Evolutionary conservation across 2,888 invertebrate species (phyloP).

Genomic region (Crocallis elinguaria): DNA sequence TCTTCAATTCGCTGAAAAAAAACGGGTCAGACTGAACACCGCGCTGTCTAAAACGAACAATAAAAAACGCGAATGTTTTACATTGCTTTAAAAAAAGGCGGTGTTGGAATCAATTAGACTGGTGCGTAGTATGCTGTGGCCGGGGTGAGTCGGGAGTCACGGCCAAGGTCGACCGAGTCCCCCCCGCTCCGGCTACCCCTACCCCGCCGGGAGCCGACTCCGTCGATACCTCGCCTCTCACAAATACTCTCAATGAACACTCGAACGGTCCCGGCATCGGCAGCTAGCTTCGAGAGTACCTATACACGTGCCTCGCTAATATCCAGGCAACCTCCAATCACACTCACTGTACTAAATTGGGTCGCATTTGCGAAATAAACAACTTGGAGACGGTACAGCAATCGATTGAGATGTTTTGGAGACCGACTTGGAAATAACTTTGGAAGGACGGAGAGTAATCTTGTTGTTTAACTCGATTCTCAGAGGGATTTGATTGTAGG

Average conservation of each 20-base stretch:
- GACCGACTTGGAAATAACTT: slow-evolving; percentile 14
- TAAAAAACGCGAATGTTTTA: slow-evolving; percentile 28
- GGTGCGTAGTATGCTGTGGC: slow-evolving; percentile 57
- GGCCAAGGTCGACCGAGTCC: slow-evolving; percentile 78
- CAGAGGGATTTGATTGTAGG: not conserved
- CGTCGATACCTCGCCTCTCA: slow-evolving; percentile 62
- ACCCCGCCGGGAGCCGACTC: slow-evolving; percentile 42
- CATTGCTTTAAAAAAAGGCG: slow-evolving; percentile 42
- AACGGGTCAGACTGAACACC: slow-evolving; percentile 1
- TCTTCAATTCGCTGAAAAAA: slow-evolving; percentile 19
- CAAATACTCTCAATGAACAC: slow-evolving; percentile 68
- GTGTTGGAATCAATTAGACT: slow-evolving; percentile 68
- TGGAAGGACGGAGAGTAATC: slow-evolving; percentile 1
- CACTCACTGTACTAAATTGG: slow-evolving; percentile 3
- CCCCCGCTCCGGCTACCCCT: slow-evolving; percentile 40
- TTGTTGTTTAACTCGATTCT: slow-evolving; percentile 1
- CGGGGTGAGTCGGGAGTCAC: slow-evolving; percentile 70
- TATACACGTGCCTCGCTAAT: slow-evolving; percentile 45
- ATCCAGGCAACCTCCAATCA: slow-evolving; percentile 29
- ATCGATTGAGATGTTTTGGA: slow-evolving; percentile 39
- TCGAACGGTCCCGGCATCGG: slow-evolving; percentile 25
- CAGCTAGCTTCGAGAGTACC: slow-evolving; percentile 24
- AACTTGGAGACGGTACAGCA: slow-evolving; percentile 36
- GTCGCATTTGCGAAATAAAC: slow-evolving; percentile 42
- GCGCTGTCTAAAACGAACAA: slow-evolving; percentile 16